Conservation (phyloP, 2,113 vertebrate species). For the Cyanoramphus novaezelandiae region DNA sequence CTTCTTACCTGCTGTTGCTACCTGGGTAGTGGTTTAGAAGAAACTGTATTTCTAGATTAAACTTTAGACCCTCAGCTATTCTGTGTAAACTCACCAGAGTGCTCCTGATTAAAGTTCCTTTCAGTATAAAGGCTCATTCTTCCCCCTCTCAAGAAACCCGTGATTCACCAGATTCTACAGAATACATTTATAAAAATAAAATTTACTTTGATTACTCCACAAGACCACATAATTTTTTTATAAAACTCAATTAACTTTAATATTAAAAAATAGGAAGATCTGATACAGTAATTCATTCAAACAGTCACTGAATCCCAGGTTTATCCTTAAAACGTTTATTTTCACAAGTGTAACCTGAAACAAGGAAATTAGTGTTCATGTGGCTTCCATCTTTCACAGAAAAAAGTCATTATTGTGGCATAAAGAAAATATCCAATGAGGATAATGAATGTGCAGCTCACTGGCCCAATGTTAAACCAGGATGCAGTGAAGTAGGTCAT, state of each 20-base stretch:
- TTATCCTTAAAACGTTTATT: slow-evolving; percentile 2
- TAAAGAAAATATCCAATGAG: slow-evolving; percentile 76
- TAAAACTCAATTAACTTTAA: not conserved
- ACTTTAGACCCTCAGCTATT: not conserved
- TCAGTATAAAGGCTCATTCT: not conserved
- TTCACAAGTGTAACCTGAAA: not conserved
- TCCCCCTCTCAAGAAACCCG: not conserved
- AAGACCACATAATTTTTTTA: not conserved
- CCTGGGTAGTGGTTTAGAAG: not conserved
- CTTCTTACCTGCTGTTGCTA: not conserved
- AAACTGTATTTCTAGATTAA: not conserved
- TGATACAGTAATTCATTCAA: not conserved
- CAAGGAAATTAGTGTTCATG: slow-evolving; percentile 72
- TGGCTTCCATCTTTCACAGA: slow-evolving; percentile 77
- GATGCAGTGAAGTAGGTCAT: slow-evolving; percentile 78
- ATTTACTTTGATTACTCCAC: not conserved
- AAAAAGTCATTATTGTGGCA: slow-evolving; percentile 77
- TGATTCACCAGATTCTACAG: not conserved
- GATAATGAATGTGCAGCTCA: slow-evolving; percentile 78
- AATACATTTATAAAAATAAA: slow-evolving; percentile 60
- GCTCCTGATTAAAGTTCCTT: not conserved
- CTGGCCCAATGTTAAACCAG: slow-evolving; percentile 77
- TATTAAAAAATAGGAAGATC: slow-evolving; percentile 34
- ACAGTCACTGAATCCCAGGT: not conserved
- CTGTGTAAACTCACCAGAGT: not conserved